A percentile compares a stretch with the other conserved stretches of the same genome.
Conservation (phyloP, 2,797 vertebrate genomes). For the Myotis findleyi region DNA sequence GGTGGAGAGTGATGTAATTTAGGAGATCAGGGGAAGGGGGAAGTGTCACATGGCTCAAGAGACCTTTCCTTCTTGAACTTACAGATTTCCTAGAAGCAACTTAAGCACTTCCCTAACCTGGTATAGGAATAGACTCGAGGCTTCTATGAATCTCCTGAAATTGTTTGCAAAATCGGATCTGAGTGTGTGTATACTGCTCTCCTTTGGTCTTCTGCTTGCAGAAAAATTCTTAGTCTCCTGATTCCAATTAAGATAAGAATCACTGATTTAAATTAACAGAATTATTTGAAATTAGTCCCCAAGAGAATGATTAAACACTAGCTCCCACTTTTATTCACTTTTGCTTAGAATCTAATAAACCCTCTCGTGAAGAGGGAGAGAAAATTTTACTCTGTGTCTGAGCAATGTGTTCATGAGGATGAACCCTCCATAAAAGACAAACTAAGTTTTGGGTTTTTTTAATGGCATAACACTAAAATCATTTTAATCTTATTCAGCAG, state of each 20-base stretch:
- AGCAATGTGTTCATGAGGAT: background rate
- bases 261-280: conserved; percentile 18
- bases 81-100: background rate
- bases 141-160: background rate
- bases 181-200: background rate
- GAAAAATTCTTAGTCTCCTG: background rate
- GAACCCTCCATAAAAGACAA: conserved; percentile 42
- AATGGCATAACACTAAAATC: background rate
- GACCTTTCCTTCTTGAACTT: background rate
- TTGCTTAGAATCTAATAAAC: conserved; percentile 34
- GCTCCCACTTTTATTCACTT: background rate
- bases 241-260: background rate
- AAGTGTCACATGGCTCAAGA: background rate
- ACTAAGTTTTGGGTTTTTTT: background rate
- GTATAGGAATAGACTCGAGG: background rate
- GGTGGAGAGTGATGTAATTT: background rate
- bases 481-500: conserved; percentile 70
- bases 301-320: conserved; percentile 14
- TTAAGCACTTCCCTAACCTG: background rate
- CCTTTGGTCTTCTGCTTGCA: background rate
- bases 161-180: background rate
- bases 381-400: background rate
- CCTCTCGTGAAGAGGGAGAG: background rate
- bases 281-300: conserved; percentile 5
- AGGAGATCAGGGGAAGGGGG: background rate